Evolutionary conservation across 1,140 invertebrate species (phyloP).

Genomic region (Saccostrea echinata): DNA sequence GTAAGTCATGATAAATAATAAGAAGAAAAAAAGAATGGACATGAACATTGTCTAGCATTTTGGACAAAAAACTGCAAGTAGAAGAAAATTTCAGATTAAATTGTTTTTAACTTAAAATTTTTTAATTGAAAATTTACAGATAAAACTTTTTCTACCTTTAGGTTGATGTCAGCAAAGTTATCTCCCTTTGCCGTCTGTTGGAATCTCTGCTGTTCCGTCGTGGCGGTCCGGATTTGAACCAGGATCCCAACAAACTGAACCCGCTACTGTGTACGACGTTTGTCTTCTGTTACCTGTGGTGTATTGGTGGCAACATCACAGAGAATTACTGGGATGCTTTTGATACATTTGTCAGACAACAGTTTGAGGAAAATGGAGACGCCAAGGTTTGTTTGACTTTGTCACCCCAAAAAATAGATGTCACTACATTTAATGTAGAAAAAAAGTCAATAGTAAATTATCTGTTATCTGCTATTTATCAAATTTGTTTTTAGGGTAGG

Average conservation of each 20-base stretch:
- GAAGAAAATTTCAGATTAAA: too few species aligned
- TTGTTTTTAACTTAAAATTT: too few species aligned
- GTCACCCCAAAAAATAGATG: too few species aligned
- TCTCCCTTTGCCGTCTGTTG: conserved; percentile 87
- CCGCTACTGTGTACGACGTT: conserved; percentile 87
- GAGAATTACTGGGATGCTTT: conserved; percentile 86
- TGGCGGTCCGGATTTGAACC: conserved; percentile 81
- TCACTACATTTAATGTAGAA: too few species aligned
- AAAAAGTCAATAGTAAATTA: too few species aligned
- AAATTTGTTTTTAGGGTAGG: too few species aligned
- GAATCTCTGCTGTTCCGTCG: conserved; percentile 84
- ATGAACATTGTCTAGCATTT: too few species aligned
- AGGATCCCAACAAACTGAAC: conserved; percentile 77
- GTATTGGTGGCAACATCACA: conserved; percentile 89
- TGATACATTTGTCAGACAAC: conserved; percentile 85
- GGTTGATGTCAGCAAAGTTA: conserved; percentile 90
- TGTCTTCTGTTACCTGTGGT: conserved; percentile 89
- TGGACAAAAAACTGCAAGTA: too few species aligned
- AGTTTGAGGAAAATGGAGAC: conserved; percentile 86
- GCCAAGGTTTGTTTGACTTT: conserved; percentile 80
- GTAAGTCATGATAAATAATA: too few species aligned
- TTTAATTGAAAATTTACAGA: background rate
- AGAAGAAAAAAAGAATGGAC: too few species aligned
- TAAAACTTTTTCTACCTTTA: conserved; percentile 75
- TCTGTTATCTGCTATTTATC: too few species aligned